A percentile compares a stretch with the other conserved stretches of the same genome.
These are phyloP conservation scores for Arbacia lixula DNA, from an alignment of 53 echinoderm and acorn worm genomes.

Conservation along the genomic window DNA sequence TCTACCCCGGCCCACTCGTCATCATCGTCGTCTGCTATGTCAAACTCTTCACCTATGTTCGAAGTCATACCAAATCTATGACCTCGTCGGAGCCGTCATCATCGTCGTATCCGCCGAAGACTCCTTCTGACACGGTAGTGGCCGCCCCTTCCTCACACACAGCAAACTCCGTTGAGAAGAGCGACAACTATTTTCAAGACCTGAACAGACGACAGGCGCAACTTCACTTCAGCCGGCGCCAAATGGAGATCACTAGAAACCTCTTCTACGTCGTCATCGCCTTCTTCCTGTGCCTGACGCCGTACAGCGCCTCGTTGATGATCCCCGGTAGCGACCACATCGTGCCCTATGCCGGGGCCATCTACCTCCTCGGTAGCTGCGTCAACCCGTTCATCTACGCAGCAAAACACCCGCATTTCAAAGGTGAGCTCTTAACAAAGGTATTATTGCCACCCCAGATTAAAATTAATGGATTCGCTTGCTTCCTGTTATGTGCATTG, in stretches of 20 bases:
- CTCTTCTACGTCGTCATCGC: slow-evolving; percentile 94
- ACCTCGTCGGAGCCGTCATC: slow-evolving; percentile 67
- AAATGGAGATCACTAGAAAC: slow-evolving; percentile 88
- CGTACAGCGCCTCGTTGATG: slow-evolving; percentile 74
- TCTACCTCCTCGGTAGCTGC: slow-evolving; percentile 82
- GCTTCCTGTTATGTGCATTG: too few relatives aligned
- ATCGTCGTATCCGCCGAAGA: slow-evolving; percentile 67
- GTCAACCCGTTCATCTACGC: slow-evolving; percentile 92
- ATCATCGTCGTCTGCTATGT: slow-evolving; percentile 78
- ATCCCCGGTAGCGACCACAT: slow-evolving; percentile 81
- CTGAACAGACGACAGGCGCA: slow-evolving; percentile 41
- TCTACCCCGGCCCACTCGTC: slow-evolving; percentile 81
- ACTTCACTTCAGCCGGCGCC: slow-evolving; percentile 74
- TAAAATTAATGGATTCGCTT: too few relatives aligned
- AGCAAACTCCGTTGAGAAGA: slow-evolving; percentile 5
- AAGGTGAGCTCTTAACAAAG: too few relatives aligned
- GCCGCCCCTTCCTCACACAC: neutral
- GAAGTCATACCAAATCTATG: slow-evolving; percentile 77
- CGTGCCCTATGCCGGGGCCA: slow-evolving; percentile 86
- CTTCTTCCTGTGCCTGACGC: slow-evolving; percentile 85
- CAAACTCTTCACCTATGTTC: slow-evolving; percentile 79
- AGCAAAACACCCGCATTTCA: slow-evolving; percentile 90
- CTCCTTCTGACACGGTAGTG: slow-evolving; percentile 12
- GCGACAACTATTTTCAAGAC: slow-evolving; percentile 37
- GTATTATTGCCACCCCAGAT: too few relatives aligned